Percentiles rank a stretch among this genome's conserved stretches.
These are phyloP conservation scores for Oxycera nigricornis DNA, from an alignment of 2,888 invertebrate genomes.

Conservation along the genomic window DNA sequence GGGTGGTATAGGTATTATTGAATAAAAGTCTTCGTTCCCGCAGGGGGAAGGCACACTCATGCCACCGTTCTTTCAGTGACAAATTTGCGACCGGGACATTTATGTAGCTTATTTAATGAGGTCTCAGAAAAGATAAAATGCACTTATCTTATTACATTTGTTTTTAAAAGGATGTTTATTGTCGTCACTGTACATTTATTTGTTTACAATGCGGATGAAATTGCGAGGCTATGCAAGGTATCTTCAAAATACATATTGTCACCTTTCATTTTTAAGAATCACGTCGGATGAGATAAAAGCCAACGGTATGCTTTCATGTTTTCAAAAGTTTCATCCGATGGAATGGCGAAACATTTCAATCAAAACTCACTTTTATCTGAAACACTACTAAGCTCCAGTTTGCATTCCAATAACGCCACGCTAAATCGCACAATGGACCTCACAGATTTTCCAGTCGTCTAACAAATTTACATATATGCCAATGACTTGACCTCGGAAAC, in stretches of 20 bases:
- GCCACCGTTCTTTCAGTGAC: neutral
- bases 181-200: neutral
- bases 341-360: no score
- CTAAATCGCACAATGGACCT: no score
- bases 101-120: neutral
- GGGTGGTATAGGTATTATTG: constrained; percentile 1
- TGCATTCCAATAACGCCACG: no score
- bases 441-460: no score
- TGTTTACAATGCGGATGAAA: neutral
- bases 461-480: neutral
- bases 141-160: neutral
- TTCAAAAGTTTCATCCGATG: no score
- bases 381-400: no score
- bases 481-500: neutral
- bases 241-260: no score
- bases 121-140: neutral
- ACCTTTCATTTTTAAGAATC: no score
- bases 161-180: neutral
- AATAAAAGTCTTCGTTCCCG: neutral
- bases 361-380: no score
- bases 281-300: no score
- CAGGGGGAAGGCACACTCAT: neutral
- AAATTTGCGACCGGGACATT: neutral
- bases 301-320: no score
- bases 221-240: no score